phyloP scores from a whole-genome alignment of 1,140 invertebrate species.

The Penaeus japonicus region DNA sequence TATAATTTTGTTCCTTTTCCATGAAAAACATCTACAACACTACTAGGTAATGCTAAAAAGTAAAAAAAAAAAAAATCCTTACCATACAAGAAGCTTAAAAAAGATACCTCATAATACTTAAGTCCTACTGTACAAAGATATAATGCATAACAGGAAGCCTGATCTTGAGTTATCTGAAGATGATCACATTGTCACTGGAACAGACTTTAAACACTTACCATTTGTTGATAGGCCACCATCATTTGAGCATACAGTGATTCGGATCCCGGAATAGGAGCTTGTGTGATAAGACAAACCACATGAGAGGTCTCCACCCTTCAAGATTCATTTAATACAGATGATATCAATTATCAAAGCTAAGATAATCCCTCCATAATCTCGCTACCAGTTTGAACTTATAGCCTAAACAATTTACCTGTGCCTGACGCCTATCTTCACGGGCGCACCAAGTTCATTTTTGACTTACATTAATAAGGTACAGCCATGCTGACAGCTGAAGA shows the following conservation, averaged over 20 bases:
- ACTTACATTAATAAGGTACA: background rate
- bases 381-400: background rate
- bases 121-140: too few species aligned
- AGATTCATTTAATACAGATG: background rate
- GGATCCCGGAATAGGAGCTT: conserved; percentile 59
- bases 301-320: conserved; percentile 35
- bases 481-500: conserved; percentile 40
- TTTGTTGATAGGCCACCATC: conserved; percentile 59
- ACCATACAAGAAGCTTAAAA: too few species aligned
- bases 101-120: too few species aligned
- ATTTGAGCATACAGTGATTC: conserved; percentile 58
- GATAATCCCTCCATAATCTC: conserved; percentile 21
- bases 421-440: background rate
- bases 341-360: conserved; percentile 23
- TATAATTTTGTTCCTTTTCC: too few species aligned
- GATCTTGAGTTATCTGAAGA: too few species aligned
- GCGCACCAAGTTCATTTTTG: conserved; percentile 13
- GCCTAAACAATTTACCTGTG: conserved; percentile 13
- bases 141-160: too few species aligned
- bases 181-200: background rate
- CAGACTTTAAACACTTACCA: conserved; percentile 51
- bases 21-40: too few species aligned
- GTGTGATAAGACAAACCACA: conserved; percentile 57
- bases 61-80: too few species aligned
- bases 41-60: too few species aligned